A percentile compares a stretch with the other conserved stretches of the same genome.
Conservation (phyloP, 2,797 vertebrate species). For the Mastacembelus armatus region DNA sequence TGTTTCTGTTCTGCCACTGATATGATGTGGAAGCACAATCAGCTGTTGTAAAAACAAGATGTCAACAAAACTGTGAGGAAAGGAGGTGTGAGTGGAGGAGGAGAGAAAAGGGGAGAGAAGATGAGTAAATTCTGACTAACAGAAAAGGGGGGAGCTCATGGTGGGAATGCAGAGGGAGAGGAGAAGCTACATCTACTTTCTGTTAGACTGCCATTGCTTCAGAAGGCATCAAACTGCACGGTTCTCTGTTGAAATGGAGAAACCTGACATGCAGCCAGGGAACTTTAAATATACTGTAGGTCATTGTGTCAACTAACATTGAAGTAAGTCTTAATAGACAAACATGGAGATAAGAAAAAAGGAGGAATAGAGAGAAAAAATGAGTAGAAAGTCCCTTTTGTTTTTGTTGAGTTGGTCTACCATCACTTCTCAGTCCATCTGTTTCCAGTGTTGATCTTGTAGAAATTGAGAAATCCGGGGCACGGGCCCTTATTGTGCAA, state of each 20-base stretch:
- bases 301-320: neutral
- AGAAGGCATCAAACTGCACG: too few species aligned
- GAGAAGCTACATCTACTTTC: neutral
- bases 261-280: too few species aligned
- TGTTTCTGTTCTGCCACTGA: neutral
- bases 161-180: constrained; percentile 36
- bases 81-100: neutral
- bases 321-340: neutral
- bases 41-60: constrained; percentile 11
- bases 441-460: constrained; percentile 51
- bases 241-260: too few species aligned
- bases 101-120: neutral
- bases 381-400: neutral
- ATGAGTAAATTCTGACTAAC: neutral
- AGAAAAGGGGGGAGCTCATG: neutral
- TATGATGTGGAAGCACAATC: constrained; percentile 8
- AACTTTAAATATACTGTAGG: too few species aligned
- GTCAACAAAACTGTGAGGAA: constrained; percentile 12
- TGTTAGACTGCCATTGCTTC: too few species aligned
- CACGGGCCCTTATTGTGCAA: constrained; percentile 44
- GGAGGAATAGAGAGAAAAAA: neutral
- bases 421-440: constrained; percentile 48
- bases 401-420: constrained; percentile 17
- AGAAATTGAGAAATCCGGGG: constrained; percentile 50
- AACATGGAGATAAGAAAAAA: neutral